Percentiles rank a stretch among this genome's conserved stretches.
Evolutionary conservation across 30 jellyfish, hydroid and myxozoan species (phyloP).

Genomic region (Chironex yamaguchii): DNA sequence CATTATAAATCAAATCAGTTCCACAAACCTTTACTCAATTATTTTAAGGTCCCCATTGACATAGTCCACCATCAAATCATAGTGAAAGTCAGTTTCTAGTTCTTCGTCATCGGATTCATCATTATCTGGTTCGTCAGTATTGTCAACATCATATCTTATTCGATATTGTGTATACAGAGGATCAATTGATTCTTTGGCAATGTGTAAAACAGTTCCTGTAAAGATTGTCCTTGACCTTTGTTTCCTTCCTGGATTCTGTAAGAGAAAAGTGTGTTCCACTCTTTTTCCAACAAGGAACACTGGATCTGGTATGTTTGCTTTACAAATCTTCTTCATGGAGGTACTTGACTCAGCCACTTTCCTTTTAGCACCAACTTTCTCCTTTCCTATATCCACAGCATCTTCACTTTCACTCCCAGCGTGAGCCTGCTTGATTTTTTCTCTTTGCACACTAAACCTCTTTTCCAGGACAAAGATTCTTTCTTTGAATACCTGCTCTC

Average conservation of each 20-base stretch:
- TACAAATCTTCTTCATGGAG: not conserved
- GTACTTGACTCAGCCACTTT: no score
- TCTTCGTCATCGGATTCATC: slow-evolving; percentile 22
- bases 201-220: not conserved
- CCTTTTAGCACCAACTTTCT: no score
- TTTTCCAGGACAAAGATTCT: not conserved
- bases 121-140: not conserved
- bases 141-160: slow-evolving; percentile 6
- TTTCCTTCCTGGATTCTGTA: not conserved
- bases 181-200: slow-evolving; percentile 13
- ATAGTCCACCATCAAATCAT: slow-evolving; percentile 1
- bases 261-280: not conserved
- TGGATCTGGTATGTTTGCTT: slow-evolving; percentile 4
- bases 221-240: not conserved
- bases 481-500: slow-evolving; percentile 4
- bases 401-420: not conserved
- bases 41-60: not conserved
- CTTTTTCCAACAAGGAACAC: not conserved
- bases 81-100: slow-evolving; percentile 12
- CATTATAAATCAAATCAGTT: no score
- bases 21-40: no score
- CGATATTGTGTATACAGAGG: slow-evolving; percentile 10
- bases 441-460: not conserved
- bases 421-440: not conserved
- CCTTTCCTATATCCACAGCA: not conserved